Percentiles rank a stretch among this genome's conserved stretches.
These are phyloP conservation scores for Folsomia manolachei DNA, from an alignment of 2,888 invertebrate species.

Conservation along the genomic window DNA sequence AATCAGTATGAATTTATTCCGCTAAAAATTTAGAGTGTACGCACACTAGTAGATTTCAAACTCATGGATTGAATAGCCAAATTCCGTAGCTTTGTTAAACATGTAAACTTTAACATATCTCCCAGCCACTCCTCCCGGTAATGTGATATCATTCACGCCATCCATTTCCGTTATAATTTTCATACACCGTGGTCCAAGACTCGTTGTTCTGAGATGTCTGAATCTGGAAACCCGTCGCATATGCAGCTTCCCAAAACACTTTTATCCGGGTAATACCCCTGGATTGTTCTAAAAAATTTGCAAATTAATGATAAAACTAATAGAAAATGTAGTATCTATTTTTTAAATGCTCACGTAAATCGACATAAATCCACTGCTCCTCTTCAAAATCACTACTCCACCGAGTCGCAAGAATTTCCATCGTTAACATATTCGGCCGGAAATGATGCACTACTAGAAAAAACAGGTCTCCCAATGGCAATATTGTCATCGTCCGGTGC, in stretches of 20 bases:
- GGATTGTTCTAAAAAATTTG: too few species aligned
- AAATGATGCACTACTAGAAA: too few species aligned
- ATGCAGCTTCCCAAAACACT: slow-evolving; percentile 40
- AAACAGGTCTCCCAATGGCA: too few species aligned
- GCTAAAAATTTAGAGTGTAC: too few species aligned
- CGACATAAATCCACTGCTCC: slow-evolving; percentile 40
- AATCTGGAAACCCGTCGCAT: slow-evolving; percentile 36
- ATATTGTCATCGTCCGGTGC: too few species aligned
- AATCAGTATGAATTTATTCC: too few species aligned
- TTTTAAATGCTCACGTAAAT: too few species aligned
- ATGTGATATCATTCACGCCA: slow-evolving; percentile 17
- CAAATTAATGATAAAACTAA: too few species aligned
- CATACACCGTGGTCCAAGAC: slow-evolving; percentile 35
- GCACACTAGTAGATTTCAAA: slow-evolving; percentile 37
- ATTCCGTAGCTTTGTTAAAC: slow-evolving; percentile 31
- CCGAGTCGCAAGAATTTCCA: slow-evolving; percentile 23
- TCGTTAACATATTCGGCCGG: slow-evolving; percentile 32
- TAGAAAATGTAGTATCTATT: too few species aligned
- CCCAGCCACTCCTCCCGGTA: slow-evolving; percentile 14
- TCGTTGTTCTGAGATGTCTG: slow-evolving; percentile 31
- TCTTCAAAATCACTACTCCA: slow-evolving; percentile 27
- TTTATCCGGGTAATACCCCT: too few species aligned
- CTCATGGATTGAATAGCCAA: slow-evolving; percentile 35
- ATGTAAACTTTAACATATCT: slow-evolving; percentile 39
- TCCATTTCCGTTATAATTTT: slow-evolving; percentile 34